A percentile compares a stretch with the other conserved stretches of the same genome.
Conservation (phyloP, 2,113 vertebrate genomes). For the Brachyistius frenatus region DNA sequence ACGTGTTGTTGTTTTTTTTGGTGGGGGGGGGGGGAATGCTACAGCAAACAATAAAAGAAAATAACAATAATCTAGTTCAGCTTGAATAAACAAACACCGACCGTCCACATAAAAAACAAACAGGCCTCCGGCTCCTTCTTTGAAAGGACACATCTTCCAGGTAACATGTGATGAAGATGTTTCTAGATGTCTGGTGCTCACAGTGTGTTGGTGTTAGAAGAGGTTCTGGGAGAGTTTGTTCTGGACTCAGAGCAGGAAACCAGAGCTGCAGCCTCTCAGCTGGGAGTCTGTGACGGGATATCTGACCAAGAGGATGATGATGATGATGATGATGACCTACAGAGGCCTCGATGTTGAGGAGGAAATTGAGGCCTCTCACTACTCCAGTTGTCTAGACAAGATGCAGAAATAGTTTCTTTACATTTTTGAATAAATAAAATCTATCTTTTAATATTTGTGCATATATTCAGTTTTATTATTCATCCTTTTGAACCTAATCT, state of each 20-base stretch:
- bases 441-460: no score
- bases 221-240: slow-evolving; percentile 51
- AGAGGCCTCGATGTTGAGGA: slow-evolving; percentile 52
- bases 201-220: slow-evolving; percentile 54
- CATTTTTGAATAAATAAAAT: no score
- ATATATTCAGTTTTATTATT: no score
- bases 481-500: no score
- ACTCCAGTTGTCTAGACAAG: slow-evolving; percentile 30
- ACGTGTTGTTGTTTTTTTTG: no score
- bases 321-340: slow-evolving; percentile 36
- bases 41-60: no score
- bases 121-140: slow-evolving; percentile 1
- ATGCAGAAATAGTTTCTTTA: neutral
- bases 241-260: slow-evolving; percentile 53
- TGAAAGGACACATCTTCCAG: slow-evolving; percentile 46
- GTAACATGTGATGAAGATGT: slow-evolving; percentile 53
- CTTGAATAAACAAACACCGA: neutral
- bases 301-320: slow-evolving; percentile 53
- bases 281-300: slow-evolving; percentile 62
- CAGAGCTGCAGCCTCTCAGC: slow-evolving; percentile 53
- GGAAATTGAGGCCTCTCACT: slow-evolving; percentile 18
- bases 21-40: no score
- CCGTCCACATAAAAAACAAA: slow-evolving; percentile 37
- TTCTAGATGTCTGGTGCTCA: neutral
- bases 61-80: no score